Conservation (phyloP, 2,113 vertebrate species). For the Lagopus leucura region DNA sequence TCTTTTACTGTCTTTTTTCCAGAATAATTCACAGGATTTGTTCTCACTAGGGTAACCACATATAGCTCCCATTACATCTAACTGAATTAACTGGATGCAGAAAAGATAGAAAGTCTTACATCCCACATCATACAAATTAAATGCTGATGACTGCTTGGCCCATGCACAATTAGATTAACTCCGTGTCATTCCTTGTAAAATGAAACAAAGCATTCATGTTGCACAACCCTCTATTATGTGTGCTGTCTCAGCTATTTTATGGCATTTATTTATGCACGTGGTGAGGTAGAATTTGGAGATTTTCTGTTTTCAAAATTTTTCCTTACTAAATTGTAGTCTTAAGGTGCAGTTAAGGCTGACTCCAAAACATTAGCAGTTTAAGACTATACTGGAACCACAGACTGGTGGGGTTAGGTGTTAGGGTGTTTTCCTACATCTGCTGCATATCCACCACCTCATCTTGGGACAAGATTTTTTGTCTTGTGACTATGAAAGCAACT, state of each 20-base stretch:
- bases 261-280: neutral
- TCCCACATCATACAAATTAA: neutral
- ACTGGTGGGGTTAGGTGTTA: fast-evolving
- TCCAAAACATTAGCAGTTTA: neutral
- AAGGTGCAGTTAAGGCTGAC: neutral
- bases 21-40: neutral
- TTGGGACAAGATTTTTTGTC: neutral
- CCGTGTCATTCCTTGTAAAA: neutral
- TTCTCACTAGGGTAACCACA: neutral
- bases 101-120: neutral
- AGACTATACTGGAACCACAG: neutral
- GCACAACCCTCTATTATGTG: fast-evolving
- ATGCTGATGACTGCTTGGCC: neutral
- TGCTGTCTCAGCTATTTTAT: neutral
- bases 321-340: neutral
- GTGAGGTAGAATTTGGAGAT: neutral
- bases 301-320: neutral
- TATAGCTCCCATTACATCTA: neutral
- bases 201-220: neutral
- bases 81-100: neutral
- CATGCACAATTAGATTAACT: neutral
- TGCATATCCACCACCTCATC: neutral
- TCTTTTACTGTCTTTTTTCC: neutral
- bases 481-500: neutral
- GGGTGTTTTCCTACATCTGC: neutral